Evolutionary conservation across 1,140 invertebrate species (phyloP).

Genomic region (Bombus superbus): DNA sequence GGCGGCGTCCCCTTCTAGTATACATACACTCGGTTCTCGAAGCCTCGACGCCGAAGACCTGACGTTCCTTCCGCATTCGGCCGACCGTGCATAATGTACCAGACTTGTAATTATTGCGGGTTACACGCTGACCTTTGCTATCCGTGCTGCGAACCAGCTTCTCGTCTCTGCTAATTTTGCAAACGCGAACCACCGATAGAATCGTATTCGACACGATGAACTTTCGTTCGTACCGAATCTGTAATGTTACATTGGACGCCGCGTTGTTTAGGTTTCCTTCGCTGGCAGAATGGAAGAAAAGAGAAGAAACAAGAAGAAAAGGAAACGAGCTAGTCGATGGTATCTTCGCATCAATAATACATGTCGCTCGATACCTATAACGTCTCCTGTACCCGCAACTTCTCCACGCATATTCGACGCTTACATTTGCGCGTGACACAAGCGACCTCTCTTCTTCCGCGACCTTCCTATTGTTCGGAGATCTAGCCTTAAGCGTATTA

Average conservation of each 20-base stretch:
- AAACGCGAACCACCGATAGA: neutral
- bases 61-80: conserved; percentile 67
- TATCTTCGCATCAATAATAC: conserved; percentile 74
- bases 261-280: neutral
- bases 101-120: conserved; percentile 66
- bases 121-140: conserved; percentile 48
- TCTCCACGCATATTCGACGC: conserved; percentile 42
- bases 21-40: conserved; percentile 30
- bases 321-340: conserved; percentile 62
- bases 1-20: conserved; percentile 71
- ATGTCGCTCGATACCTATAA: conserved; percentile 60
- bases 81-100: conserved; percentile 68
- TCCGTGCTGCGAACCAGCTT: neutral
- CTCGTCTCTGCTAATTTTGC: neutral
- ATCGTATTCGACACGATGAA: conserved; percentile 11
- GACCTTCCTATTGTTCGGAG: conserved; percentile 33
- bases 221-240: neutral
- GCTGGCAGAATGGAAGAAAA: conserved; percentile 6
- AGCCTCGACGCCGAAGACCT: conserved; percentile 50
- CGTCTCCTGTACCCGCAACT: conserved; percentile 39
- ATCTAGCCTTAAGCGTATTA: neutral
- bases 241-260: neutral
- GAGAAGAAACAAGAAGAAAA: neutral
- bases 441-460: conserved; percentile 67
- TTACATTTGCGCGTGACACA: conserved; percentile 71